These are phyloP conservation scores for Alethe diademata DNA, from an alignment of 2,113 vertebrate species.

Conservation along the genomic window DNA sequence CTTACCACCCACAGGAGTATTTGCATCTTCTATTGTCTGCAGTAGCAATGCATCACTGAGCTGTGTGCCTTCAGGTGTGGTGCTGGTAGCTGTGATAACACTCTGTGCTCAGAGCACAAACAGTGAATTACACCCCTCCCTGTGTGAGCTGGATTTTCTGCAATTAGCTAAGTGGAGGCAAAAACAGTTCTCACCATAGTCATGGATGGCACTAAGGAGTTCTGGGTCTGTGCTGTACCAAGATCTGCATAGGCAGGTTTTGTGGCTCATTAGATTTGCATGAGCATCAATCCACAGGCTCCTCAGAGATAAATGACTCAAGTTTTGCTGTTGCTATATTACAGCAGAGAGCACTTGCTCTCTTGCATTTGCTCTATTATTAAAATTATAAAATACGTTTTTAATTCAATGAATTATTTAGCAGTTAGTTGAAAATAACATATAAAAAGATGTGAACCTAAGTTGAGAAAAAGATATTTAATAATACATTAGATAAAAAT, in stretches of 20 bases:
- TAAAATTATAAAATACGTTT: background rate
- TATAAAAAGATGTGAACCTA: background rate
- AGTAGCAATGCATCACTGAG: background rate
- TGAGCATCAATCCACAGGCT: background rate
- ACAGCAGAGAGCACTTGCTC: background rate
- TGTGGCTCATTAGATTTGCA: background rate
- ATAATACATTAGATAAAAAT: background rate
- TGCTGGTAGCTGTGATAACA: background rate
- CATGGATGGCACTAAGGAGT: background rate
- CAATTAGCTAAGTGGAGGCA: background rate
- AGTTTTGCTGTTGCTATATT: background rate
- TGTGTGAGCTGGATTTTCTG: background rate
- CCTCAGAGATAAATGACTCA: background rate
- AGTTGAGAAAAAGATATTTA: background rate
- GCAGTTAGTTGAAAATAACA: background rate
- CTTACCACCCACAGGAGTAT: background rate
- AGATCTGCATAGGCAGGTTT: background rate
- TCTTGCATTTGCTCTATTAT: background rate
- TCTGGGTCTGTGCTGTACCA: background rate
- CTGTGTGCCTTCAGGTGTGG: background rate
- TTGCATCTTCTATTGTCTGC: background rate
- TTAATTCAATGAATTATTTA: background rate
- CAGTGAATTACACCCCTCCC: background rate
- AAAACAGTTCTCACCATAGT: background rate
- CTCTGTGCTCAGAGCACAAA: background rate